These are phyloP conservation scores for Amblyjoppa proteus DNA, from an alignment of 2,888 invertebrate species.

Conservation along the genomic window DNA sequence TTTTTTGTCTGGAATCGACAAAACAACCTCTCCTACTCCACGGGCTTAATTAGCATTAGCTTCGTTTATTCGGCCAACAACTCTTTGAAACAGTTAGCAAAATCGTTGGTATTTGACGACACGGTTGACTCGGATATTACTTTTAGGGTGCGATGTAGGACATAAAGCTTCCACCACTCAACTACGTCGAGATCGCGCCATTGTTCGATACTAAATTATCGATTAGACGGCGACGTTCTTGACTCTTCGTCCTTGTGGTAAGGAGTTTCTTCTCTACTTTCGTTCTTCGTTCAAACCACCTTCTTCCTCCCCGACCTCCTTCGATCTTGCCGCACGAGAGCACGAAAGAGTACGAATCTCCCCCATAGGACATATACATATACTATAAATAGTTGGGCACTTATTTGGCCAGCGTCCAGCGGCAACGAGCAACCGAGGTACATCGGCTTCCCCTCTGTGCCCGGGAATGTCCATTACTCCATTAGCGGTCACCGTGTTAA, in stretches of 20 bases:
- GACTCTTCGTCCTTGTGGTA: background rate
- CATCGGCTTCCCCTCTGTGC: slow-evolving; percentile 60
- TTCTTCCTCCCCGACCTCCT: background rate
- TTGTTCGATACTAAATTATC: slow-evolving; percentile 39
- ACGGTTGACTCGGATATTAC: background rate
- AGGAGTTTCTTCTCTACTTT: background rate
- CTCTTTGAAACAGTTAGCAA: background rate
- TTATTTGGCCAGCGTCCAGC: slow-evolving; percentile 81
- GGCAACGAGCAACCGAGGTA: slow-evolving; percentile 55
- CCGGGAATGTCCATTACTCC: slow-evolving; percentile 81
- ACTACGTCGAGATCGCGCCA: background rate
- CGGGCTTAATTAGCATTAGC: no score
- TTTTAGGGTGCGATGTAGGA: background rate
- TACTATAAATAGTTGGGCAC: slow-evolving; percentile 67
- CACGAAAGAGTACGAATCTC: slow-evolving; percentile 13
- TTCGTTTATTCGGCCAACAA: background rate
- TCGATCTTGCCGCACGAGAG: background rate
- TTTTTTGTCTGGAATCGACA: no score
- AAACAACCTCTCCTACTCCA: no score
- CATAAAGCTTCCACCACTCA: background rate
- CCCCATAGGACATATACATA: background rate
- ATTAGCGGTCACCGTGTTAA: slow-evolving; percentile 82
- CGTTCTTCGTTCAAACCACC: background rate
- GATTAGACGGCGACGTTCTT: slow-evolving; percentile 29
- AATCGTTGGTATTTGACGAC: background rate